phyloP scores from a whole-genome alignment of 1,140 invertebrate genomes.

The Harlomillsia oculata region DNA sequence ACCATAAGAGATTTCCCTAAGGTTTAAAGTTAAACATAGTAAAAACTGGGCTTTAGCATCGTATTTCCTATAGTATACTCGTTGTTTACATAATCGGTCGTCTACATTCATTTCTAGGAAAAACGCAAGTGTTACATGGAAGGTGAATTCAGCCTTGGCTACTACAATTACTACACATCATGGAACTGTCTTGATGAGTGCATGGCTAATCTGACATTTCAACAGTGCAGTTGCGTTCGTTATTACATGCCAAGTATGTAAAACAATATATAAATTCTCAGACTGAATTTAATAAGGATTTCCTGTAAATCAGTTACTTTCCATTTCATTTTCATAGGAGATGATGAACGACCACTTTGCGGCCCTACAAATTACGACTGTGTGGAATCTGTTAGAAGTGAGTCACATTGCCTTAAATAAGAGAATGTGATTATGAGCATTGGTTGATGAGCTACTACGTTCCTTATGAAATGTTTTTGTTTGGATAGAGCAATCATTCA shows the following conservation, averaged over 20 bases:
- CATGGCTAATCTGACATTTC: slow-evolving; percentile 7
- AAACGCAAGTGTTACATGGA: slow-evolving; percentile 19
- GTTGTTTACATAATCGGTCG: background rate
- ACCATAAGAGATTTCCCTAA: slow-evolving; percentile 20
- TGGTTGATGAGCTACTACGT: no score
- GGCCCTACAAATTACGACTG: no score
- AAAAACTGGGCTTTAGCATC: background rate
- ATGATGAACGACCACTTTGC: no score
- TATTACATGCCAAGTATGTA: slow-evolving; percentile 29
- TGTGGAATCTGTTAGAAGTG: slow-evolving; percentile 22
- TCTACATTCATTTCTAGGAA: background rate
- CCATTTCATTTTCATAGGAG: no score
- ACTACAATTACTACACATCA: slow-evolving; percentile 15
- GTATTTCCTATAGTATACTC: background rate
- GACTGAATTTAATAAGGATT: no score
- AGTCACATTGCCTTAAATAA: background rate
- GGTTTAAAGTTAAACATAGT: slow-evolving; percentile 9
- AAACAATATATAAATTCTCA: no score
- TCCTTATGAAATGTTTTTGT: background rate
- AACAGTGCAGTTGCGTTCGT: slow-evolving; percentile 8
- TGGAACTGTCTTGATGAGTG: slow-evolving; percentile 26
- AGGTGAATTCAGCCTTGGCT: slow-evolving; percentile 10
- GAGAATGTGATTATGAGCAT: background rate
- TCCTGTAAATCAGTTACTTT: no score
- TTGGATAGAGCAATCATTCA: background rate